These are phyloP conservation scores for Erinaceus europaeus DNA, from an alignment of 2,113 vertebrate species.

Conservation along the genomic window DNA sequence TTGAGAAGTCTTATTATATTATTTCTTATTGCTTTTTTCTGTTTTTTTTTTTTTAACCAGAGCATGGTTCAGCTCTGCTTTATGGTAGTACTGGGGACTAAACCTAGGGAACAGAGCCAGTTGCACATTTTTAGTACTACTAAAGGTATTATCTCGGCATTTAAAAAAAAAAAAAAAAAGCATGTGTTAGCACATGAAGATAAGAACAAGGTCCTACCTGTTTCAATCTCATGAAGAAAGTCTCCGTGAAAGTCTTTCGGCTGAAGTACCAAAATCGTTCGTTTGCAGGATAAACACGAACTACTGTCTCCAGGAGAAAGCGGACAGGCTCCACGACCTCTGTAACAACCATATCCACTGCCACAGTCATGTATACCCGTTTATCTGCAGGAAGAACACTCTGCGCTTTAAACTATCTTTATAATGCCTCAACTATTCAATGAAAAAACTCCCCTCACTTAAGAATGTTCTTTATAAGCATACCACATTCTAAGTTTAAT, in stretches of 20 bases:
- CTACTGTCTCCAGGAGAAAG: constrained; percentile 92
- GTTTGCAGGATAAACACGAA: constrained; percentile 94
- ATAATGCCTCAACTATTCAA: not conserved
- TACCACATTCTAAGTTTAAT: not conserved
- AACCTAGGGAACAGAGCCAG: too few relatives aligned
- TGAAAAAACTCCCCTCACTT: not conserved
- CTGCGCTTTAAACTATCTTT: not conserved
- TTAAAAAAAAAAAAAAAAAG: not conserved
- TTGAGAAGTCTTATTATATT: not conserved
- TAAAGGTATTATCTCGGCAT: constrained; percentile 16
- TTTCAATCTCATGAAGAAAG: constrained; percentile 94
- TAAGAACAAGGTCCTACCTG: constrained; percentile 84
- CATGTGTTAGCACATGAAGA: not conserved
- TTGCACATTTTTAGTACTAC: not conserved
- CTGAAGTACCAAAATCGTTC: constrained; percentile 99
- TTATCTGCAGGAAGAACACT: constrained; percentile 86
- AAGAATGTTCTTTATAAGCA: not conserved
- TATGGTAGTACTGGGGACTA: too few relatives aligned
- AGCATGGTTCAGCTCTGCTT: too few relatives aligned
- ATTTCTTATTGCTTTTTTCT: not conserved
- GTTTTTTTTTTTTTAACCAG: too few relatives aligned
- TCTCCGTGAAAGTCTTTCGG: constrained; percentile 96
- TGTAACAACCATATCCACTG: constrained; percentile 96
- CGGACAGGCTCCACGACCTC: constrained; percentile 96
- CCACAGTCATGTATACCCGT: constrained; percentile 95